Conservation (phyloP, 2,888 invertebrate species). For the Ceramica pisi region DNA sequence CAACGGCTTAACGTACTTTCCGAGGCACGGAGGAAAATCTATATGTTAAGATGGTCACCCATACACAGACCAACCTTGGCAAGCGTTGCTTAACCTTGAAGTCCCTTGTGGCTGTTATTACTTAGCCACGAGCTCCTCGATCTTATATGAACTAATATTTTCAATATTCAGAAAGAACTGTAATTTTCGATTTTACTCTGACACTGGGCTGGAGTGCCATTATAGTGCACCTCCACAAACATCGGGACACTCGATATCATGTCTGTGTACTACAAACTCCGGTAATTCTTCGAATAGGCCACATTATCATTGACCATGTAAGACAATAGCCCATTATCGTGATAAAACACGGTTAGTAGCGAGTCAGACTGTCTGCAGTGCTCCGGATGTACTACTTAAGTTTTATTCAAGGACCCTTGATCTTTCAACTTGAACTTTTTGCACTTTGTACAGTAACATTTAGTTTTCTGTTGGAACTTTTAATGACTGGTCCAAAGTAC, state of each 20-base stretch:
- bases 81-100: too few relatives aligned
- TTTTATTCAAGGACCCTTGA: not conserved
- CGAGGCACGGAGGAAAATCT: too few relatives aligned
- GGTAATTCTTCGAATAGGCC: not conserved
- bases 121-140: too few relatives aligned
- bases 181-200: too few relatives aligned
- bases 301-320: not conserved
- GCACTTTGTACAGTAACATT: not conserved
- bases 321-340: not conserved
- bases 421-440: conserved; percentile 2
- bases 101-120: too few relatives aligned
- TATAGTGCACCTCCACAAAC: not conserved
- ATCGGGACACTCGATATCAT: not conserved
- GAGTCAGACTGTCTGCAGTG: conserved; percentile 19
- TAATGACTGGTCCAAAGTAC: not conserved
- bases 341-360: not conserved
- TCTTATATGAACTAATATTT: too few relatives aligned
- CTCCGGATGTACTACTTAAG: conserved; percentile 7
- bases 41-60: too few relatives aligned
- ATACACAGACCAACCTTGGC: too few relatives aligned
- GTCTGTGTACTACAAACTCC: not conserved
- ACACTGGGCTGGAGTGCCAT: not conserved
- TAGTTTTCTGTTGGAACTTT: not conserved
- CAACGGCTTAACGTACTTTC: too few relatives aligned
- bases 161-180: too few relatives aligned